phyloP scores from a whole-genome alignment of 2,888 invertebrate species.

The Clostera curtula region DNA sequence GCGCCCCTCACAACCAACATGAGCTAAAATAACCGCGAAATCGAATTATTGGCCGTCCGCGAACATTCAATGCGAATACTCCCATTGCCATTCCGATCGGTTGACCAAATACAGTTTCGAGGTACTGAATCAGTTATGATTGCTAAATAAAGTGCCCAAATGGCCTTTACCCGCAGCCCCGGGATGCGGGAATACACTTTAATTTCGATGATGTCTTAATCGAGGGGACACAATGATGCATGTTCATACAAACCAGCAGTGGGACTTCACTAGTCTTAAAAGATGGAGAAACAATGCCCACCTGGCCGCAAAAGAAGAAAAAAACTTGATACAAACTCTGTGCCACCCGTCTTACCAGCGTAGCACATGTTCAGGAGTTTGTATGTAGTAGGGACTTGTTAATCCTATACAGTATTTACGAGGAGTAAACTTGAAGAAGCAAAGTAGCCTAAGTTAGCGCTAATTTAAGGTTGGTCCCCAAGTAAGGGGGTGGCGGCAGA shows the following conservation, averaged over 20 bases:
- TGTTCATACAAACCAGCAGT: no score
- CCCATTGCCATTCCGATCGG: conserved; percentile 41
- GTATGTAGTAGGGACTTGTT: conserved; percentile 50
- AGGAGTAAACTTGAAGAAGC: conserved; percentile 66
- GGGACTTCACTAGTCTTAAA: no score
- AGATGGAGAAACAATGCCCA: no score
- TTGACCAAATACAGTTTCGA: conserved; percentile 38
- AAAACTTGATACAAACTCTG: no score
- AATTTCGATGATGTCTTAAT: conserved; percentile 1
- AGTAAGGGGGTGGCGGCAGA: conserved; percentile 37
- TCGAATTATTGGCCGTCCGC: conserved; percentile 60
- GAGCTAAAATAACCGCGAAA: conserved; percentile 66
- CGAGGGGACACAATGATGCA: conserved; percentile 3
- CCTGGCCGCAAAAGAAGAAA: no score
- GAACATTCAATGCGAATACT: conserved; percentile 48
- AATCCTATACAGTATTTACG: conserved; percentile 62
- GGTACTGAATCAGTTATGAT: conserved; percentile 38
- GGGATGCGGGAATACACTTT: conserved; percentile 1
- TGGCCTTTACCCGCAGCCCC: conserved; percentile 4
- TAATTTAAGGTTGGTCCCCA: conserved; percentile 66
- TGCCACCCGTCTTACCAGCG: no score
- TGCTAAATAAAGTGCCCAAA: conserved; percentile 22
- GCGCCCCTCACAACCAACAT: conserved; percentile 44
- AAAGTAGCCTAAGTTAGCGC: conserved; percentile 68
- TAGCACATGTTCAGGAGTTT: conserved; percentile 35